Evolutionary conservation across 2,888 invertebrate species (phyloP), one percentile per base, ranked within the genome.

Genomic region (Drosophila subsilvestris): DNA sequence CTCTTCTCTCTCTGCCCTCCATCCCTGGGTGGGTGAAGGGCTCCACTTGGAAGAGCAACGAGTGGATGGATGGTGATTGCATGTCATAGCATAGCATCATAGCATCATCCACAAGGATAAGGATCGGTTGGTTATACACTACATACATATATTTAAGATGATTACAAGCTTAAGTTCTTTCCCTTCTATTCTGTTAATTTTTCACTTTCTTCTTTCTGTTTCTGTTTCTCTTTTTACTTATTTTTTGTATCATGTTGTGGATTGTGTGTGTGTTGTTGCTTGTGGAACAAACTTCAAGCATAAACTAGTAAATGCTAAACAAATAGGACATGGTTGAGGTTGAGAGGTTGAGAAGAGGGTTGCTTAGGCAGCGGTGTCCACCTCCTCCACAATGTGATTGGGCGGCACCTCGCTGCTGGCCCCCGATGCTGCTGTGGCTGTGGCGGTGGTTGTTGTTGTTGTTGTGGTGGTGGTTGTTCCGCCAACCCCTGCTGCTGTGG

Each of bases 331-430:
- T 14, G 25, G 63, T 55, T 29, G 44, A 50, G 50, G 32, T 57
- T 60, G 8, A 18, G 42, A 8, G 48, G 49, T n/a, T n/a, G n/a
- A n/a, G n/a, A n/a, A n/a, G n/a, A n/a, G n/a, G n/a, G n/a, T n/a
- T 43, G 29, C 27, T 91, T 90, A 92, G 77, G 92, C 92, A 37
- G 91, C 91, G 42, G 92, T 92, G 72, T 92, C 91, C 32, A 92
- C 92, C 77, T 92, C 92, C 77, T 92, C 92, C 29, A 90, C 92
- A 62, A 92, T 91, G 58, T 91, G 92, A 73, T 92, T 91, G 32
- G 92, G 90, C 37, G 91, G 89, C 12, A 92, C 91, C 77, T 92
- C 90, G 79, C 84, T 91, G 63, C 85, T 55, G 87, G 79, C 29
- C 86, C 74, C 48, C 86, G 76, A 70, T 42, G 86, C 76, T 42